Conservation (phyloP, 2,888 invertebrate species). For the Gryllus longicercus region DNA sequence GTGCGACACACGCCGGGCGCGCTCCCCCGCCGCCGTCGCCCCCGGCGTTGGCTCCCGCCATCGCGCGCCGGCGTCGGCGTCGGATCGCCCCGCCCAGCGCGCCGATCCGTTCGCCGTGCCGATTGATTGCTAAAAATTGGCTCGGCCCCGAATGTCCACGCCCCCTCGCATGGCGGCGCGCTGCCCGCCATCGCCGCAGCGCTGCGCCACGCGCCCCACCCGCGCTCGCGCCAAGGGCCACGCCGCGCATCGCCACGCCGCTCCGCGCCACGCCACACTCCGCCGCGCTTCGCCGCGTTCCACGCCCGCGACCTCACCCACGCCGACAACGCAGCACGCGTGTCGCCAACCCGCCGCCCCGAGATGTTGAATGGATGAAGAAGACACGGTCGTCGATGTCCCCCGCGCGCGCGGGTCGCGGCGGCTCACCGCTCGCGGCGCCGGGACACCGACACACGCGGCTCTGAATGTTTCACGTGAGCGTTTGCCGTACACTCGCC, state of each 20-base stretch:
- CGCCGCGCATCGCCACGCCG: not conserved
- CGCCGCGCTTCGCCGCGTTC: not conserved
- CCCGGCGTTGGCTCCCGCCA: not conserved
- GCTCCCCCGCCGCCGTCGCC: not conserved
- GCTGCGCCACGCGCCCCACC: not conserved
- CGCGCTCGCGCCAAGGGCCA: not conserved
- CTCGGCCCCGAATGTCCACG: conserved; percentile 6
- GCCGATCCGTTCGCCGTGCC: not conserved
- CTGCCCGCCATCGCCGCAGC: not conserved
- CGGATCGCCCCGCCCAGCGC: not conserved
- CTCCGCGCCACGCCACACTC: not conserved
- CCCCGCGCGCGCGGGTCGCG: not conserved
- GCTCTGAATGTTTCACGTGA: not conserved
- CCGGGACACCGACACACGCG: not conserved
- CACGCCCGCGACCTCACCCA: conserved; percentile 9
- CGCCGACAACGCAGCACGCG: not conserved
- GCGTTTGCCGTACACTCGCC: not conserved
- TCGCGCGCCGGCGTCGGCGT: not conserved
- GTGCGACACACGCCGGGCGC: not conserved
- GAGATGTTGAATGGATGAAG: not conserved
- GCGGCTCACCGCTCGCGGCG: not conserved
- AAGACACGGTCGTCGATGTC: not conserved
- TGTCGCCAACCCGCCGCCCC: not conserved
- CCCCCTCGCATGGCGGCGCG: conserved; percentile 2
- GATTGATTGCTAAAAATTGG: conserved; percentile 17